Percentiles rank a stretch among this genome's conserved stretches.
These are phyloP conservation scores for Hirudo medicinalis DNA, from an alignment of 1,140 invertebrate genomes.

Conservation along the genomic window DNA sequence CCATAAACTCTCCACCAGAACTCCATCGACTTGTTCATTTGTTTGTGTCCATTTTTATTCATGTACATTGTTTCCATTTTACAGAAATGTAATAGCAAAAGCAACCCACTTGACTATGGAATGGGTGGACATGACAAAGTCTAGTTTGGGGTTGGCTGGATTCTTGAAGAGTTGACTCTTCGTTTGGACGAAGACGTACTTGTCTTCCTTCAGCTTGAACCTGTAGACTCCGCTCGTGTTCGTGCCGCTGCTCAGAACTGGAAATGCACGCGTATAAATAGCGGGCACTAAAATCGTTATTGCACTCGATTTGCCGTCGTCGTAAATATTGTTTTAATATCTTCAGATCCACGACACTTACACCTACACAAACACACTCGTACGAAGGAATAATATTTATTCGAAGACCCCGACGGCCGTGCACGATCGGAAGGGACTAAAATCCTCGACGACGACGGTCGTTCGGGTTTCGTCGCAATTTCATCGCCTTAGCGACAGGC, in stretches of 20 bases:
- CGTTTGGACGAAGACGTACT: conserved; percentile 69
- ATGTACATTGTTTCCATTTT: too few relatives aligned
- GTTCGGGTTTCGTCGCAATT: too few relatives aligned
- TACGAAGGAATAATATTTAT: not conserved
- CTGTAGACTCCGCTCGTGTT: conserved; percentile 62
- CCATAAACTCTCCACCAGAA: too few relatives aligned
- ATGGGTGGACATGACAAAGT: conserved; percentile 82
- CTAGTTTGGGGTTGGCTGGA: conserved; percentile 51
- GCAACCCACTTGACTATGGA: conserved; percentile 53
- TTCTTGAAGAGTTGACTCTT: conserved; percentile 69
- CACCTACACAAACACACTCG: not conserved
- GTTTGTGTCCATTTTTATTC: too few relatives aligned
- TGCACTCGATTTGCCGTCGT: too few relatives aligned
- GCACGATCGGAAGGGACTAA: too few relatives aligned
- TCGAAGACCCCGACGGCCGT: too few relatives aligned
- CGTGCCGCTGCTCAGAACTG: conserved; percentile 46
- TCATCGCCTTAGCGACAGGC: too few relatives aligned
- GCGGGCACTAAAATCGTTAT: not conserved
- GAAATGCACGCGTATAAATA: conserved; percentile 20
- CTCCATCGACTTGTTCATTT: too few relatives aligned
- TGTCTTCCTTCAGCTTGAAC: conserved; percentile 58
- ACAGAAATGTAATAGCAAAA: not conserved
- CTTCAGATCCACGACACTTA: not conserved
- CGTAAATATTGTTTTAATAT: not conserved
- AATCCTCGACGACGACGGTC: too few relatives aligned